Evolutionary conservation across 2,888 invertebrate species (phyloP), one percentile per base, ranked within the genome.

Genomic region (Epirrhoe tristata): DNA sequence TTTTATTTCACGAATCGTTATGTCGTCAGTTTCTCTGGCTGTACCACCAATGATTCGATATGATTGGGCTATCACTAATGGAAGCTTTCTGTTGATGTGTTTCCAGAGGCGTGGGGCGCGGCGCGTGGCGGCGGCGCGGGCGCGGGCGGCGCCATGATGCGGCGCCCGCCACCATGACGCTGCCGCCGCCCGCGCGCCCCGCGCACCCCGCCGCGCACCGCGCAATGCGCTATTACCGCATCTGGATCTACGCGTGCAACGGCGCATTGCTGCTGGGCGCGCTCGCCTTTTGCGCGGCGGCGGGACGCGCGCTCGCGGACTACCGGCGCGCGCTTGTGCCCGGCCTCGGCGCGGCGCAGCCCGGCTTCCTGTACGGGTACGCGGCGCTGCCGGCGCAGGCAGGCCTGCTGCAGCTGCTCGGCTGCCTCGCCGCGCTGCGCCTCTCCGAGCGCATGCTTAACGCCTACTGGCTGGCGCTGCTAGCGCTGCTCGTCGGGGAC

Each of bases 231-330:
- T 97, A 97, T 94, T 97, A 97, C 93, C 96, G 97, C 93, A 96
- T 97, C 90, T 97, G 97, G 97, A 97, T 98, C 89, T 97, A 97
- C 95, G 96, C 97, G 89, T 97, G 97, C 96, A 97, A 97, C 94
- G 96, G 96, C 91, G 97, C 97, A 82, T 95, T 98, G 89, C 94
- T 97, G 90, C 95, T 97, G 81, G 97, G 96, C 86, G 97, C 97
- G 84, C 93, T 97, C 77, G 96, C 96, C 69, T 97, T 97, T 88
- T 95, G 96, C 82, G 96, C 96, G 75, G 96, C 96, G 76, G 96
- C 97, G 75, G 95, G 95, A 62, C 95, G 95, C 81, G 96, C 96
- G 56, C 94, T 96, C 65, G 94, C 95, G 68, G 96, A 96, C 89
- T 96, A 96, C 81, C 93, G 96, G 67, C 94, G 96, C 78, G 89